Conservation (phyloP, 1,140 invertebrate genomes). For the Diachasma alloeum region DNA sequence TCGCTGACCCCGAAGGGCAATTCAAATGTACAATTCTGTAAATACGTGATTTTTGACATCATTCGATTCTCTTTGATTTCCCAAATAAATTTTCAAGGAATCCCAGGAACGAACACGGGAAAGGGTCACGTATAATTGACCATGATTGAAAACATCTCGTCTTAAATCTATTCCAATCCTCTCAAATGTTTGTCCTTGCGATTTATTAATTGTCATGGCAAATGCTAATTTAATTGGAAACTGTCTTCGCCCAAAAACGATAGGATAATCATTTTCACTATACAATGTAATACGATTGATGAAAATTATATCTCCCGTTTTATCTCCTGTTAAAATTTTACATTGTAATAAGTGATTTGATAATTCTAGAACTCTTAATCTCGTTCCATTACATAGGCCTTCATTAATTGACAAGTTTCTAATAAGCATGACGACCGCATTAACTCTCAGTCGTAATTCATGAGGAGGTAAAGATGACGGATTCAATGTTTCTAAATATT, state of each 20-base stretch:
- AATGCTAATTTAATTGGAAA: constrained; percentile 58
- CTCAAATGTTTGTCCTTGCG: constrained; percentile 38
- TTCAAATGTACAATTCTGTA: too few relatives aligned
- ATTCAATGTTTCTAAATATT: constrained; percentile 28
- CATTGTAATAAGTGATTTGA: constrained; percentile 27
- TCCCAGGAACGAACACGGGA: constrained; percentile 30
- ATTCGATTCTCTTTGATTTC: too few relatives aligned
- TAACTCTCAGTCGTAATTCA: too few relatives aligned
- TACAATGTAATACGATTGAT: not conserved
- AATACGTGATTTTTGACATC: too few relatives aligned
- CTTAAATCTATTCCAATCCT: constrained; percentile 47
- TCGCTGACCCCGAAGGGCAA: too few relatives aligned
- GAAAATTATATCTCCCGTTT: constrained; percentile 22
- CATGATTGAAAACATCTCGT: constrained; percentile 36
- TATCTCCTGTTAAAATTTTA: too few relatives aligned
- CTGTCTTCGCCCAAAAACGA: constrained; percentile 31
- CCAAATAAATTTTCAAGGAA: too few relatives aligned
- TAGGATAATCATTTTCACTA: constrained; percentile 23
- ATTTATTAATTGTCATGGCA: constrained; percentile 59
- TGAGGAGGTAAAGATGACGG: not conserved
- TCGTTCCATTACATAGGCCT: constrained; percentile 30
- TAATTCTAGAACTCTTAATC: constrained; percentile 28
- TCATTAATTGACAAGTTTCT: constrained; percentile 11
- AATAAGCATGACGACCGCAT: constrained; percentile 17
- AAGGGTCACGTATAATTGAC: constrained; percentile 45